phyloP scores from a whole-genome alignment of 2,888 invertebrate species.

The Prosapia bicincta region DNA sequence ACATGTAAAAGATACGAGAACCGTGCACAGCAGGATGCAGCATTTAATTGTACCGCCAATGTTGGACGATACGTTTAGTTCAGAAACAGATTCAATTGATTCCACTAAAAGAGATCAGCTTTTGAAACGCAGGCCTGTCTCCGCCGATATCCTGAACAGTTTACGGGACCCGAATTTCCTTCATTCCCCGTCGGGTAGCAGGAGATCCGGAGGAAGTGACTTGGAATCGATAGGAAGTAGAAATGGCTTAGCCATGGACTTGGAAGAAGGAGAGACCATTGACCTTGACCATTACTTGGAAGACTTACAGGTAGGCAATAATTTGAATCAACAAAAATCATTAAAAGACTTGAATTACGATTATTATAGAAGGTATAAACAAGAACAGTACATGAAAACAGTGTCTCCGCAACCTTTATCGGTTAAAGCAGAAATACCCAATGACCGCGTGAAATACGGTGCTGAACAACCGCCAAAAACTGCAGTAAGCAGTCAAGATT shows the following conservation, averaged over 20 bases:
- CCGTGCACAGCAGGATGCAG: conserved; percentile 34
- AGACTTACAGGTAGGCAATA: conserved; percentile 56
- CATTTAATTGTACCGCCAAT: conserved; percentile 27
- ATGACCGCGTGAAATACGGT: not conserved
- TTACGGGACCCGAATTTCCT: conserved; percentile 61
- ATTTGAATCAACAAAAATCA: conserved; percentile 10
- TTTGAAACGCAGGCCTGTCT: conserved; percentile 68
- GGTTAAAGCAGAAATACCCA: not conserved
- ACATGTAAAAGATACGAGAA: conserved; percentile 29
- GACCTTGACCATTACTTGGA: conserved; percentile 66
- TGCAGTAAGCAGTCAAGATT: not conserved
- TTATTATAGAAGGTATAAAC: conserved; percentile 9
- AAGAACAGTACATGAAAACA: conserved; percentile 13
- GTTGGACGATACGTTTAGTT: conserved; percentile 36
- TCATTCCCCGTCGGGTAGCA: conserved; percentile 26
- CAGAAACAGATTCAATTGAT: conserved; percentile 44
- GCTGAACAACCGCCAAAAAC: not conserved
- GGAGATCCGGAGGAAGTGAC: conserved; percentile 34
- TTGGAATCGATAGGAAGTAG: conserved; percentile 40
- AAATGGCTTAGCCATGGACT: conserved; percentile 37
- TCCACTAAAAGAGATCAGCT: conserved; percentile 53
- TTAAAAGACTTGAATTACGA: conserved; percentile 20
- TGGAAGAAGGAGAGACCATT: conserved; percentile 48
- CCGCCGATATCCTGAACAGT: conserved; percentile 61
- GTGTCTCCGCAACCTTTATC: not conserved